Percentiles rank a stretch among this genome's conserved stretches.
Evolutionary conservation across 2,888 invertebrate species (phyloP).

Genomic region (Zygothrica quintamaculata): DNA sequence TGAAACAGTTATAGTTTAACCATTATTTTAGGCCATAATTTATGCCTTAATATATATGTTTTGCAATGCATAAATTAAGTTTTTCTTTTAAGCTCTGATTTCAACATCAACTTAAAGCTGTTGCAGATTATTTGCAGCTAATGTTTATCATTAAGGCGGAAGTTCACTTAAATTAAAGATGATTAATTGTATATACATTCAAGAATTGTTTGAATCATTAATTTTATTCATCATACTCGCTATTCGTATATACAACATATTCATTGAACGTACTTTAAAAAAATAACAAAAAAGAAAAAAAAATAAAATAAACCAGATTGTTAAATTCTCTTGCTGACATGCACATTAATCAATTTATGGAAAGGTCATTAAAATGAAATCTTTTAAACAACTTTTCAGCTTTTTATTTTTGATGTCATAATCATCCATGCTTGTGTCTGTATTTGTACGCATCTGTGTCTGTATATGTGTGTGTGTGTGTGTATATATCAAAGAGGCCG

Average conservation of each 20-base stretch:
- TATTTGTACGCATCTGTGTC: no score
- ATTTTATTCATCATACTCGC: constrained; percentile 39
- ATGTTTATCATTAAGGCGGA: constrained; percentile 25
- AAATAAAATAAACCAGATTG: no score
- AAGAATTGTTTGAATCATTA: constrained; percentile 64
- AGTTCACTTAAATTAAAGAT: constrained; percentile 49
- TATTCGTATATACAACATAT: background rate
- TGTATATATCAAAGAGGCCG: no score
- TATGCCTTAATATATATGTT: no score
- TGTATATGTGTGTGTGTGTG: no score
- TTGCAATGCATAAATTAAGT: no score
- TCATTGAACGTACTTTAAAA: constrained; percentile 15
- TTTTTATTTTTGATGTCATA: constrained; percentile 27
- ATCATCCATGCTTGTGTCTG: constrained; percentile 32
- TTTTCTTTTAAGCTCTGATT: constrained; percentile 26
- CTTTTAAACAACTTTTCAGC: constrained; percentile 35
- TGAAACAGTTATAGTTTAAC: no score
- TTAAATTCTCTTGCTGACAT: constrained; percentile 27
- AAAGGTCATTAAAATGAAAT: constrained; percentile 52
- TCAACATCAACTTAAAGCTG: constrained; percentile 39
- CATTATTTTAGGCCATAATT: no score
- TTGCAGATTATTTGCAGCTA: constrained; percentile 46
- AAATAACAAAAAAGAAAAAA: no score
- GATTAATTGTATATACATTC: constrained; percentile 70
- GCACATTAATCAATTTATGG: constrained; percentile 69